Conservation (phyloP, 2,888 invertebrate genomes). For the Tetragonula carbonaria region DNA sequence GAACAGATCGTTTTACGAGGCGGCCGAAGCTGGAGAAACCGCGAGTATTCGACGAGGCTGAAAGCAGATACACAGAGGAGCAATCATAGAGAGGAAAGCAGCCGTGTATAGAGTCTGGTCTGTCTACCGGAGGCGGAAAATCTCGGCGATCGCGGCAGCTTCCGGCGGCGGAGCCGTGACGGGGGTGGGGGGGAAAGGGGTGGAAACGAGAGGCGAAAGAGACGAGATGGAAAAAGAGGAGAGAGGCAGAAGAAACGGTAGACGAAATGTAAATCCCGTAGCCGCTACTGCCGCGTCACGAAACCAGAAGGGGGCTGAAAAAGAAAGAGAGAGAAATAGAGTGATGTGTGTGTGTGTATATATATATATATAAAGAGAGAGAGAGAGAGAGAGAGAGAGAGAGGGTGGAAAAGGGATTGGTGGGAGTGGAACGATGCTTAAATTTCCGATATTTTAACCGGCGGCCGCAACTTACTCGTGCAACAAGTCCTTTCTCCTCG, state of each 20-base stretch:
- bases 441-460: conserved; percentile 83
- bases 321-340: no score
- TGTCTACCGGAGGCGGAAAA: conserved; percentile 54
- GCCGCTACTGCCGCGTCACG: conserved; percentile 34
- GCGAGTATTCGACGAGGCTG: background rate
- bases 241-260: conserved; percentile 53
- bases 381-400: no score
- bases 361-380: no score
- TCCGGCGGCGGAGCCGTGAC: conserved; percentile 47
- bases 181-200: background rate
- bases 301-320: conserved; percentile 7
- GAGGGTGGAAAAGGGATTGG: background rate
- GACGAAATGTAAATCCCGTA: conserved; percentile 69
- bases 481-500: conserved; percentile 84
- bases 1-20: background rate
- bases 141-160: conserved; percentile 57
- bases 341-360: no score
- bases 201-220: conserved; percentile 24
- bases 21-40: background rate
- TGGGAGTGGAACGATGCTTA: conserved; percentile 68
- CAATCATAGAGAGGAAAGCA: conserved; percentile 28
- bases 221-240: conserved; percentile 43
- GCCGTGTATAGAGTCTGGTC: conserved; percentile 15
- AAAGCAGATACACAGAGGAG: conserved; percentile 21
- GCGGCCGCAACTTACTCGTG: conserved; percentile 80